Percentiles rank a stretch among this genome's conserved stretches.
phyloP scores from a whole-genome alignment of 2,888 invertebrate genomes.

The Pomacea canaliculata region DNA sequence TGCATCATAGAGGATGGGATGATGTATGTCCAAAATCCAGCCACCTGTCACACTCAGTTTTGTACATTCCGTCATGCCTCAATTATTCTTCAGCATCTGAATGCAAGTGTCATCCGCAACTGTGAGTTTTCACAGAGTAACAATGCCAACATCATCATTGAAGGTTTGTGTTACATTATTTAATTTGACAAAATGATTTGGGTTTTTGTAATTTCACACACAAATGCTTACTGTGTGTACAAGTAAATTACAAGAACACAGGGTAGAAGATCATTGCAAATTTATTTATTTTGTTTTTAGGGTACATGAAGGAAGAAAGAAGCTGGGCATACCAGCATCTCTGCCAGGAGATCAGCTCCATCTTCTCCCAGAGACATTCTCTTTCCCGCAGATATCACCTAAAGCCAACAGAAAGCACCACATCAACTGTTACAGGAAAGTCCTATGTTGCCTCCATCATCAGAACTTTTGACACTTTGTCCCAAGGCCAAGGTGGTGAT shows the following conservation, averaged over 20 bases:
- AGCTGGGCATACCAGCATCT: conserved; percentile 51
- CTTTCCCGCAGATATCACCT: conserved; percentile 23
- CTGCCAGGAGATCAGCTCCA: conserved; percentile 27
- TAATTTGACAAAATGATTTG: background rate
- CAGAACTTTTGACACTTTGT: conserved; percentile 23
- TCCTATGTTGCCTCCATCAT: conserved; percentile 21
- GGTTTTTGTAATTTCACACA: background rate
- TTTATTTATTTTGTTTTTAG: background rate
- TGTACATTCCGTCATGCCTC: conserved; percentile 61
- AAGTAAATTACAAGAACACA: too few species aligned
- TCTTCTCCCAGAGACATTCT: conserved; percentile 28
- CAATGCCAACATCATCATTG: conserved; percentile 57
- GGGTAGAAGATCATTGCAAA: too few species aligned
- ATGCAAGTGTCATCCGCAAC: conserved; percentile 59
- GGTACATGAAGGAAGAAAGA: conserved; percentile 52
- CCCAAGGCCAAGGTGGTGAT: conserved; percentile 21
- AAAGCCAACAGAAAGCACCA: conserved; percentile 31
- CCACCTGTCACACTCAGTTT: conserved; percentile 54
- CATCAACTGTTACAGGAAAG: conserved; percentile 32
- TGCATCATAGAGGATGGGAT: conserved; percentile 64
- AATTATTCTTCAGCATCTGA: conserved; percentile 55
- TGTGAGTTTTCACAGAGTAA: conserved; percentile 62
- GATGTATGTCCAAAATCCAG: conserved; percentile 59
- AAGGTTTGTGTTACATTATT: conserved; percentile 34
- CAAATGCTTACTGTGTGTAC: too few species aligned